phyloP scores from a whole-genome alignment of 2,797 vertebrate species.

The Salmo trutta region DNA sequence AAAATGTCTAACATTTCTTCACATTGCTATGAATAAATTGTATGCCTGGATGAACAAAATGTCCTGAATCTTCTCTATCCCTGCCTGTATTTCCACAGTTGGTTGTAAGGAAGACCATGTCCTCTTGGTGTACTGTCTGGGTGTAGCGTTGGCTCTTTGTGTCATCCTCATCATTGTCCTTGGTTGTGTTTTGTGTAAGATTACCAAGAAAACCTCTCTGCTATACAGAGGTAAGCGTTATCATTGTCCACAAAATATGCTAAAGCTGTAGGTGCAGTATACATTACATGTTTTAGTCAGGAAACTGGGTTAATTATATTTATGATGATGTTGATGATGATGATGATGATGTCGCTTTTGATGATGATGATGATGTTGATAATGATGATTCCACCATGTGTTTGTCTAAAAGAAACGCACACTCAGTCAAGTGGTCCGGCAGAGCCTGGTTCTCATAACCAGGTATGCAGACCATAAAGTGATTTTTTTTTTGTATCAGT shows the following conservation, averaged over 20 bases:
- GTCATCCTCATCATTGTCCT: neutral
- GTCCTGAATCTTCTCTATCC: constrained; percentile 13
- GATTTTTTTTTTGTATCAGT: neutral
- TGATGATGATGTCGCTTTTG: neutral
- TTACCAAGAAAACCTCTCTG: neutral
- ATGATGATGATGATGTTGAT: neutral
- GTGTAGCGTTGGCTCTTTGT: neutral
- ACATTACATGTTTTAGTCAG: too few species aligned
- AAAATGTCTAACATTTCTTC: neutral
- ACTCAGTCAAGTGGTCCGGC: neutral
- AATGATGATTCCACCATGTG: neutral
- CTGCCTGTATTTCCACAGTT: neutral
- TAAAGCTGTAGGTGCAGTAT: too few species aligned
- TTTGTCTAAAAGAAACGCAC: neutral
- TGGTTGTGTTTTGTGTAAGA: constrained; percentile 21
- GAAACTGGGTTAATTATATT: too few species aligned
- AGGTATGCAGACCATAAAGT: neutral
- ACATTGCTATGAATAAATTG: neutral
- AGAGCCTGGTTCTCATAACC: neutral
- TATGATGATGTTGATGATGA: neutral
- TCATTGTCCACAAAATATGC: too few species aligned
- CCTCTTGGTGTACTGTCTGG: neutral
- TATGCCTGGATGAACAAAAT: constrained; percentile 13
- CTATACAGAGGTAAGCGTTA: constrained; percentile 23
- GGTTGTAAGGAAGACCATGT: neutral